Evolutionary conservation across 1,140 invertebrate species (phyloP), one percentile per base, ranked within the genome.

Genomic region (Drosophila sp.): DNA sequence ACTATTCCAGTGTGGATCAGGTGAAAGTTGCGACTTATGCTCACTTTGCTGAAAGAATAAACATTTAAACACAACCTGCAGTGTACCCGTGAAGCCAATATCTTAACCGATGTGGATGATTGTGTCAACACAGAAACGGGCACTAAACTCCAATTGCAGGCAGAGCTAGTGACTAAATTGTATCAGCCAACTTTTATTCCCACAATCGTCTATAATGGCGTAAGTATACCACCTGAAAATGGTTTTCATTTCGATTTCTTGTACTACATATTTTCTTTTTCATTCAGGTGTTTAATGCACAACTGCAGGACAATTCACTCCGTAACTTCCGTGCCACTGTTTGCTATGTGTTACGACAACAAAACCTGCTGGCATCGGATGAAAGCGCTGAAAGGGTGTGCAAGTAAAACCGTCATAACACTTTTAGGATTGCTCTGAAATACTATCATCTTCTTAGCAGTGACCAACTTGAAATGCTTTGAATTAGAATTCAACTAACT

Each of bases 171-270:
- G 71, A 95, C 95, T 1, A 29, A 87, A 67, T 40, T 62, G 93
- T 62, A 93, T 41, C 73, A 70, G 8, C 84, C 95, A 11, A 87
- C 81, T 44, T 95, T 94, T 74, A 93, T 95, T 1, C 95, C 95
- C 17, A 94, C 94, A 35, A 93, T 95, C 66, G 80, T 93, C 1
- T 92, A 94, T 62, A 93, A 95, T 78, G 89, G 91, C 60, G 85
- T 93, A 91, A 90, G 92, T 90, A 60, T 35, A 30, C 58, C 64
- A 56, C 47, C 65, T 30, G 35, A 71, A 86, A 79, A 69, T 79
- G 69, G 70, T 79, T 83, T 79, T 33, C 27, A 55, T 50, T 65
- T 58, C 41, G 35, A 11, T 10, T 38, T n/a, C 10, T 11, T 33
- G 30, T 54, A 32, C 17, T 44, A 38, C 56, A n/a, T 62, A 60